phyloP scores from a whole-genome alignment of 2,797 vertebrate species.

The Natrix natrix region DNA sequence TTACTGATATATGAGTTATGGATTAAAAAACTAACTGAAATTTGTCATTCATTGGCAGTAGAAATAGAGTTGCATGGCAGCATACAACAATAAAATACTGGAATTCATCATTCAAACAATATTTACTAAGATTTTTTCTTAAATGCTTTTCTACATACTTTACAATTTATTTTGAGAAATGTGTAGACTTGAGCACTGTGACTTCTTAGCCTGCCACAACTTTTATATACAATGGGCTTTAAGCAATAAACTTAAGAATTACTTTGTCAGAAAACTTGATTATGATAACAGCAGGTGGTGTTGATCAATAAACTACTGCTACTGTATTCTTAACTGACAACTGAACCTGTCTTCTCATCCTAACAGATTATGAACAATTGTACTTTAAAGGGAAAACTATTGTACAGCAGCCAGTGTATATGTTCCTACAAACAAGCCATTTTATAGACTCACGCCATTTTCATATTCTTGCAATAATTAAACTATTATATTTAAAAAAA shows the following conservation, averaged over 20 bases:
- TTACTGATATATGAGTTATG: conserved; percentile 14
- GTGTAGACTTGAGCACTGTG: neutral
- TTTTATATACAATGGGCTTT: conserved; percentile 20
- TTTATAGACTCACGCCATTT: conserved; percentile 39
- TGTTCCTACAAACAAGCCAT: conserved; percentile 28
- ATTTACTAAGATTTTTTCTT: conserved; percentile 32
- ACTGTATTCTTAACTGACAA: conserved; percentile 38
- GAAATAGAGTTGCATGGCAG: neutral
- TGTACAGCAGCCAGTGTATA: conserved; percentile 36
- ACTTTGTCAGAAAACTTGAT: conserved; percentile 10
- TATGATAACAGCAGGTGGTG: conserved; percentile 32
- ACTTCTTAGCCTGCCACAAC: neutral
- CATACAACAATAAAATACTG: conserved; percentile 29
- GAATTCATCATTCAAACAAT: conserved; percentile 36
- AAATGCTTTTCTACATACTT: conserved; percentile 25
- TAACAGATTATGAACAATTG: neutral
- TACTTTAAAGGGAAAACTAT: conserved; percentile 30
- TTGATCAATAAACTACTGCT: conserved; percentile 32
- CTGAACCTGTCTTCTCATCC: neutral
- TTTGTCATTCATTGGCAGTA: conserved; percentile 18
- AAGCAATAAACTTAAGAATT: conserved; percentile 22
- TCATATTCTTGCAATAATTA: conserved; percentile 46
- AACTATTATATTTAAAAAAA: conserved; percentile 35
- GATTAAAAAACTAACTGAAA: conserved; percentile 22
- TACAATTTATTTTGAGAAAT: conserved; percentile 30